phyloP scores from a whole-genome alignment of 2,797 vertebrate genomes.

The Antrozous pallidus region DNA sequence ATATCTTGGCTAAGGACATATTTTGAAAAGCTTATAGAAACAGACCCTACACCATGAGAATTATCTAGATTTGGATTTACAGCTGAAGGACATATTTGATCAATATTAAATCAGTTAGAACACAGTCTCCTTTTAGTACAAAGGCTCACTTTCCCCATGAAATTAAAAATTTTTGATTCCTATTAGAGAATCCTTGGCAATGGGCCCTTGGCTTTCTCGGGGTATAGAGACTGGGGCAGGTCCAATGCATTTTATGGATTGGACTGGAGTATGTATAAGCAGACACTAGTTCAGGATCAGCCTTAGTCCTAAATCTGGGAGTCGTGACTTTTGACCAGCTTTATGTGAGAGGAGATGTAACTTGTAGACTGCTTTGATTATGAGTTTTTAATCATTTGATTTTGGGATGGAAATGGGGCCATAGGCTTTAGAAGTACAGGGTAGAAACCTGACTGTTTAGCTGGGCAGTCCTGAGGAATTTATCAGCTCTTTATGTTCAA shows the following conservation, averaged over 20 bases:
- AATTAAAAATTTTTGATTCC: conserved; percentile 7
- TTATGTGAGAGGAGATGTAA: conserved; percentile 14
- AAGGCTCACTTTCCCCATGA: conserved; percentile 10
- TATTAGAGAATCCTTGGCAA: not conserved
- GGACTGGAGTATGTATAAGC: not conserved
- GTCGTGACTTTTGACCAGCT: conserved; percentile 15
- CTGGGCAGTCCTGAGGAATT: not conserved
- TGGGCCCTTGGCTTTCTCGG: not conserved
- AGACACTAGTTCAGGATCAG: not conserved
- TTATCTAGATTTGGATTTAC: conserved; percentile 18
- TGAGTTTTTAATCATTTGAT: conserved; percentile 37
- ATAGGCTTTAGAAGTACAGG: not conserved
- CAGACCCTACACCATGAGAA: not conserved
- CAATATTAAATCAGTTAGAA: not conserved
- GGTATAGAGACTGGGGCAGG: not conserved
- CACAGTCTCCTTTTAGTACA: not conserved
- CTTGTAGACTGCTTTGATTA: not conserved
- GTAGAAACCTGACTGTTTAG: conserved; percentile 29
- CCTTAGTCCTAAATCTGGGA: conserved; percentile 2
- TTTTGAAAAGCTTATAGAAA: conserved; percentile 33
- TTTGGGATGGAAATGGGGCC: not conserved
- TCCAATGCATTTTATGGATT: not conserved
- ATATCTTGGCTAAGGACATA: not conserved
- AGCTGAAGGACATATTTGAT: not conserved
- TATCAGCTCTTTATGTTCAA: conserved; percentile 32